Percentiles rank a stretch among this genome's conserved stretches.
Evolutionary conservation across 2,797 vertebrate genomes (phyloP).

Genomic region (Chaetodon trifasciatus): DNA sequence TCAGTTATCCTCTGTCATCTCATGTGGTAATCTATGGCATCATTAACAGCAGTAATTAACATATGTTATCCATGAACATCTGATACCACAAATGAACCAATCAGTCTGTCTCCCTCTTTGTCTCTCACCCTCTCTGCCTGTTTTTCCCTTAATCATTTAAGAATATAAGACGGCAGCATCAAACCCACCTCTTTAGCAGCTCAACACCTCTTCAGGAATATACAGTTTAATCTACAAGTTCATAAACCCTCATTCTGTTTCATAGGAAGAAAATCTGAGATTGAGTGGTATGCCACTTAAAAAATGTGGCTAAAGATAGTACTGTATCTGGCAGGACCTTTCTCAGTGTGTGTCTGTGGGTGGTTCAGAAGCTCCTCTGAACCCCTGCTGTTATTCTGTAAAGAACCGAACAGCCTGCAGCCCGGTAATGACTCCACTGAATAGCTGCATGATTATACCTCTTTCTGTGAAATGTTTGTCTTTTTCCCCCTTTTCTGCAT

Average conservation of each 20-base stretch:
- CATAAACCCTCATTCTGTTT: constrained; percentile 64
- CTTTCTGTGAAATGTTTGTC: constrained; percentile 79
- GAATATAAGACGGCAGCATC: constrained; percentile 43
- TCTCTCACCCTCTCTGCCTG: constrained; percentile 24
- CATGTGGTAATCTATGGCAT: constrained; percentile 63
- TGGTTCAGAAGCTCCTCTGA: constrained; percentile 76
- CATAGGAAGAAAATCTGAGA: constrained; percentile 66
- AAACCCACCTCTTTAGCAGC: constrained; percentile 46
- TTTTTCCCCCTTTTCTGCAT: constrained; percentile 61
- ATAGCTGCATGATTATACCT: constrained; percentile 84
- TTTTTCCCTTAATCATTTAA: constrained; percentile 45
- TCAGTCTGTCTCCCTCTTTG: constrained; percentile 26
- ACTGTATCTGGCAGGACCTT: constrained; percentile 73
- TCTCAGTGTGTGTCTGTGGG: constrained; percentile 71
- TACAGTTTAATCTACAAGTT: constrained; percentile 63
- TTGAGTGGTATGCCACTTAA: constrained; percentile 70
- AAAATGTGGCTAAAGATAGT: constrained; percentile 76
- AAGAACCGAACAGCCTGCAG: constrained; percentile 81
- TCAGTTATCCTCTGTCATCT: constrained; percentile 57
- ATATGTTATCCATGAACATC: constrained; percentile 63
- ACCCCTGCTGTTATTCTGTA: constrained; percentile 80
- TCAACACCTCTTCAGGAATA: constrained; percentile 61
- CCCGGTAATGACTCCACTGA: constrained; percentile 81
- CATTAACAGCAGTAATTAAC: constrained; percentile 73
- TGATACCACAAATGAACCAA: constrained; percentile 49